phyloP scores from a whole-genome alignment of 2,888 invertebrate genomes.

The Poecilus cupreus region DNA sequence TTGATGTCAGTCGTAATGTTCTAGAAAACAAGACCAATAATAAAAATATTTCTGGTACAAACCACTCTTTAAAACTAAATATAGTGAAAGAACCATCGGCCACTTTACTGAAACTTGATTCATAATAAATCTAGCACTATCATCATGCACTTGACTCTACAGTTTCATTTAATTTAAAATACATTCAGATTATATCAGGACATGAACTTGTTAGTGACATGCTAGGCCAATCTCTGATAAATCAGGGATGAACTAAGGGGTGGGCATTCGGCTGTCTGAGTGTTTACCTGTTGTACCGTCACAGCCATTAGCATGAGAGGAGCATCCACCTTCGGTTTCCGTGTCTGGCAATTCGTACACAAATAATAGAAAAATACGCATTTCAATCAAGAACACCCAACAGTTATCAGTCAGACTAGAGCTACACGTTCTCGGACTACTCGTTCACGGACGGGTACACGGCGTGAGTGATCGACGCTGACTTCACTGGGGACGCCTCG shows the following conservation, averaged over 20 bases:
- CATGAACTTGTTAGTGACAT: background rate
- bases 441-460: too few relatives aligned
- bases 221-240: background rate
- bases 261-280: conserved; percentile 26
- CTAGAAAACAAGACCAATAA: too few relatives aligned
- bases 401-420: background rate
- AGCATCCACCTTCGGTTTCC: conserved; percentile 91
- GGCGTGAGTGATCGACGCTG: too few relatives aligned
- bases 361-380: conserved; percentile 44
- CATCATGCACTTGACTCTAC: background rate
- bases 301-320: conserved; percentile 94
- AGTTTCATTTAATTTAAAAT: background rate
- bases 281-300: conserved; percentile 90
- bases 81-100: too few relatives aligned
- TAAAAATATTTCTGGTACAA: too few relatives aligned
- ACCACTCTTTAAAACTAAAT: too few relatives aligned
- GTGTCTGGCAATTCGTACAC: conserved; percentile 46
- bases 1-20: too few relatives aligned
- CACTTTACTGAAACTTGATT: background rate
- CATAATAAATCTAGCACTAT: background rate
- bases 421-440: background rate
- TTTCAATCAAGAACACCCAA: conserved; percentile 47
- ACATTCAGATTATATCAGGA: background rate
- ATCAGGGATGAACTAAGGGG: background rate
- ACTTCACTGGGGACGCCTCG: too few relatives aligned